Evolutionary conservation across 2,797 vertebrate genomes (phyloP).

Genomic region (Sebastes steindachneri): DNA sequence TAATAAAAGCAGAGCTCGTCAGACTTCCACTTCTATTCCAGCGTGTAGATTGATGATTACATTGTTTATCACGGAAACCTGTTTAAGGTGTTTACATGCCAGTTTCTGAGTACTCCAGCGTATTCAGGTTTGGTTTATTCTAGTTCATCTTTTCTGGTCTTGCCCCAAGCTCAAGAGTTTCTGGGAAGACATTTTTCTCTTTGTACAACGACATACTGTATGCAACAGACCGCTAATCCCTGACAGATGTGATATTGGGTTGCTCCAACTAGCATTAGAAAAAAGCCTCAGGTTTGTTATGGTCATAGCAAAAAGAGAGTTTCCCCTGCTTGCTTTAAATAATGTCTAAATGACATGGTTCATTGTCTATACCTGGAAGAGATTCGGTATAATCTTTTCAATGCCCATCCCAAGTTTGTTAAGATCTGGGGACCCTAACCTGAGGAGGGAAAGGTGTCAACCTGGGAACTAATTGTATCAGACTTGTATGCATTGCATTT

Average conservation of each 20-base stretch:
- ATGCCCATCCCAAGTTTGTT: not conserved
- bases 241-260: not conserved
- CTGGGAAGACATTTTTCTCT: too few relatives aligned
- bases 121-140: not conserved
- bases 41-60: not conserved
- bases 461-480: not conserved
- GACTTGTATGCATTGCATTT: not conserved
- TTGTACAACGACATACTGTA: too few relatives aligned
- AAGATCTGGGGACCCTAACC: not conserved
- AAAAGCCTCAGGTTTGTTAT: not conserved
- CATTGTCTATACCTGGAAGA: not conserved
- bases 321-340: not conserved
- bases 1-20: not conserved
- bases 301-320: not conserved
- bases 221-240: too few relatives aligned
- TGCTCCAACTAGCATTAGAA: not conserved
- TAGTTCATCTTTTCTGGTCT: too few relatives aligned
- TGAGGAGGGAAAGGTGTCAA: not conserved
- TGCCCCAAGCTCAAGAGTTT: too few relatives aligned
- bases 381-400: not conserved
- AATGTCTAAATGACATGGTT: not conserved
- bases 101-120: not conserved
- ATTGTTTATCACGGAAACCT: not conserved
- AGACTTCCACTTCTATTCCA: not conserved
- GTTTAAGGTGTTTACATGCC: not conserved